Conservation (phyloP, 1,140 invertebrate species). For the Camponotus pennsylvanicus region DNA sequence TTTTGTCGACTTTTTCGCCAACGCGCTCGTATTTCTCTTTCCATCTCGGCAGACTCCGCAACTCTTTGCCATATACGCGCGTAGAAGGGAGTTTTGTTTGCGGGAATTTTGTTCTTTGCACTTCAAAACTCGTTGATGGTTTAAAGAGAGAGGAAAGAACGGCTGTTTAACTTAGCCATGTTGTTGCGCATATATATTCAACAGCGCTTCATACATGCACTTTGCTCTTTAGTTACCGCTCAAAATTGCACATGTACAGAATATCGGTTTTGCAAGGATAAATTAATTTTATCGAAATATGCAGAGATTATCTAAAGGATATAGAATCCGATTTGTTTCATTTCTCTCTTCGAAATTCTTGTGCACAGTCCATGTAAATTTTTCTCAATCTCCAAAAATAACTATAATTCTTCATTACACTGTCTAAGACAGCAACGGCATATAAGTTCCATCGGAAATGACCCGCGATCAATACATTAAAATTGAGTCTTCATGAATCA, state of each 20-base stretch:
- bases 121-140: slow-evolving; percentile 52
- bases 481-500: slow-evolving; percentile 9
- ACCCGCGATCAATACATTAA: neutral
- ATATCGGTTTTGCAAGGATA: neutral
- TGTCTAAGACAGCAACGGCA: neutral
- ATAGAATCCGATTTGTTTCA: neutral
- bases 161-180: slow-evolving; percentile 21
- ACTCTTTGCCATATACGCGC: slow-evolving; percentile 7
- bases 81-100: slow-evolving; percentile 13
- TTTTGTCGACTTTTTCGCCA: slow-evolving; percentile 19
- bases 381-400: neutral
- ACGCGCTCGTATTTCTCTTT: slow-evolving; percentile 42
- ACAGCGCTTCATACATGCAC: neutral
- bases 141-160: slow-evolving; percentile 19
- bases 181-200: neutral
- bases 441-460: neutral
- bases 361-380: neutral
- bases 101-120: slow-evolving; percentile 41
- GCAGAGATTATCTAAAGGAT: neutral
- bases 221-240: neutral
- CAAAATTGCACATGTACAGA: neutral
- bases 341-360: neutral
- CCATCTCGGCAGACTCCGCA: slow-evolving; percentile 5
- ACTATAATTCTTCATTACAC: neutral
- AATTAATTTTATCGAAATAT: slow-evolving; percentile 4